phyloP scores from a whole-genome alignment of 2,888 invertebrate genomes.

The Ariolimax columbianus region DNA sequence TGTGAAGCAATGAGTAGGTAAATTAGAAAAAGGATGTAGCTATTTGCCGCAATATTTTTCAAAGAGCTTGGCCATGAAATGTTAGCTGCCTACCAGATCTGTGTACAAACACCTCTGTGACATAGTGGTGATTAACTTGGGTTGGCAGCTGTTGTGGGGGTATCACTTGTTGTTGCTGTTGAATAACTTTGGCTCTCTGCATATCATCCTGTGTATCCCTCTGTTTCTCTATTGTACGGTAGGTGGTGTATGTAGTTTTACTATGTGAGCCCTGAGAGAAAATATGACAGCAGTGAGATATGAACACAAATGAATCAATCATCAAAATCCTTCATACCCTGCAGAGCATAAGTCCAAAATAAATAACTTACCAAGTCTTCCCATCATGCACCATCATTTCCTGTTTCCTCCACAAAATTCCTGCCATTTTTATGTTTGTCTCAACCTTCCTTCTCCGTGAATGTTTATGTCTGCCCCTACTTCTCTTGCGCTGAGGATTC shows the following conservation, averaged over 20 bases:
- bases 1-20: too few relatives aligned
- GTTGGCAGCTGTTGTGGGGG: constrained; percentile 55
- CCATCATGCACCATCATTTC: too few relatives aligned
- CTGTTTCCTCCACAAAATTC: too few relatives aligned
- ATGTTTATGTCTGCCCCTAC: too few relatives aligned
- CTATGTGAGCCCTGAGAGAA: constrained; percentile 53
- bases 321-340: too few relatives aligned
- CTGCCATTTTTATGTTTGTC: too few relatives aligned
- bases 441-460: too few relatives aligned
- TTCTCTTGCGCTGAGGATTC: too few relatives aligned
- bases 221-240: constrained; percentile 60
- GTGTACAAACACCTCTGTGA: constrained; percentile 65
- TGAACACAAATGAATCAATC: not conserved
- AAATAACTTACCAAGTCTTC: too few relatives aligned
- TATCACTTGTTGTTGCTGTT: constrained; percentile 12
- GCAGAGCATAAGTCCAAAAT: too few relatives aligned
- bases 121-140: constrained; percentile 69
- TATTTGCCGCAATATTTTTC: too few relatives aligned
- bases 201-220: constrained; percentile 56
- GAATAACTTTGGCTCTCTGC: constrained; percentile 17
- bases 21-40: too few relatives aligned
- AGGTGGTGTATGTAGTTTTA: constrained; percentile 64
- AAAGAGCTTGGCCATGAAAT: not conserved
- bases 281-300: not conserved
- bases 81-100: constrained; percentile 26